Evolutionary conservation across 2,113 vertebrate species (phyloP).

Genomic region (Muscicapa adusta): DNA sequence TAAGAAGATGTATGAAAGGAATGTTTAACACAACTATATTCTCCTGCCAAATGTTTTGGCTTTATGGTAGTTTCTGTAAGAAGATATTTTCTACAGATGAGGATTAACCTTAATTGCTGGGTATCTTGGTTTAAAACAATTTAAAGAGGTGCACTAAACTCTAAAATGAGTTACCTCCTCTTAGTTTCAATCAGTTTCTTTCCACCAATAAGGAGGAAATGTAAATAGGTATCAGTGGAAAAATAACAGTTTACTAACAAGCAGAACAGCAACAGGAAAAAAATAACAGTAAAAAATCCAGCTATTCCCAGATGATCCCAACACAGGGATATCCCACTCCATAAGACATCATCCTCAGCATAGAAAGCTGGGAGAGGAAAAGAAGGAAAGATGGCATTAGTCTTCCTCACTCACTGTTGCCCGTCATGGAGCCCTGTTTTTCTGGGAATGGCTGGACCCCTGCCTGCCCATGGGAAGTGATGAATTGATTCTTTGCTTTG

Average conservation of each 20-base stretch:
- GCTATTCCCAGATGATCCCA: background rate
- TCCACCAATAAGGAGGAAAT: background rate
- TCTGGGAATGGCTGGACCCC: background rate
- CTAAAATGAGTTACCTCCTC: background rate
- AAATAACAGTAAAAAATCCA: background rate
- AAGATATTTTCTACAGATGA: background rate
- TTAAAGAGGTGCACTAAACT: background rate
- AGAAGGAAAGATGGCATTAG: accelerated
- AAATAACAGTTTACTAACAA: background rate
- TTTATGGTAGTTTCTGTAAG: background rate
- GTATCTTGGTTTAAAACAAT: background rate
- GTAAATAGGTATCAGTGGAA: background rate
- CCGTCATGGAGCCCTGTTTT: background rate
- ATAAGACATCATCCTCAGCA: background rate
- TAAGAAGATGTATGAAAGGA: background rate
- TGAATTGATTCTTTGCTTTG: background rate
- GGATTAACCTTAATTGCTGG: background rate
- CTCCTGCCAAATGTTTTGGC: background rate
- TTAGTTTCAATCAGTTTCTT: background rate
- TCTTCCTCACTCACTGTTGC: accelerated
- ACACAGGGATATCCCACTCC: background rate
- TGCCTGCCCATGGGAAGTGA: background rate
- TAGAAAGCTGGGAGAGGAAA: background rate
- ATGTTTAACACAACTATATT: background rate
- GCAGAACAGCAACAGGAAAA: background rate